Evolutionary conservation across 1,140 invertebrate species (phyloP), one percentile per base, ranked within the genome.

Genomic region (Drosophila rufa): DNA sequence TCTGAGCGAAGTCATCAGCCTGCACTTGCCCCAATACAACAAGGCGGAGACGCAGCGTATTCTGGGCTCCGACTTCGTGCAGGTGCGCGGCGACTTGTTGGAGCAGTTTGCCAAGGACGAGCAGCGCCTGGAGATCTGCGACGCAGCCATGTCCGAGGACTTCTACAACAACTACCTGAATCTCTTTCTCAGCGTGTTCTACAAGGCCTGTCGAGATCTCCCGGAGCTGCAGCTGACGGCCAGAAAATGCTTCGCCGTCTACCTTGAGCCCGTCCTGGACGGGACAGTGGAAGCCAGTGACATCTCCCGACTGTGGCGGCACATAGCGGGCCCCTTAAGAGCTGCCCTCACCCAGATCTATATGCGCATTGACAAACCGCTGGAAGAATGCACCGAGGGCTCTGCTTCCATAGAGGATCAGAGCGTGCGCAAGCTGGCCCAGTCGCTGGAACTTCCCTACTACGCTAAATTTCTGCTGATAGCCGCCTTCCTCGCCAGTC

Each of bases 401-500:
- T 33, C 55, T 1, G 36, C 33, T 8, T 5, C 40, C 9, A 43
- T 86, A 2, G 73, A 84, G 36, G 84, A 92, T 50, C 81, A 91
- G n/a, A 92, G 79, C 22, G 79, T 91, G 11, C 81, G 84, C 17
- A 80, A 86, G 40, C 36, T 89, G 56, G 92, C 91, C 2, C 94
- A 96, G 67, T 95, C 95, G 65, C 95, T 98, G 55, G 97, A 98
- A 91, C 93, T 99, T 6, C 98, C 97, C 0, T 98, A 95, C 87
- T 98, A 97, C 93, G 96, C 96, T 0, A 98, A 98, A 92, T 98
- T 95, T 92, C 94, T 99, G 40, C 93, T 99, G 4, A 97, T 98
- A 30, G 97, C 98, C 25, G 96, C 97, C 8, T 98, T 97, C 92
- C 93, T 99, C 62, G 98, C 98, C 1, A 98, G 97, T 25, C 97